Conservation (phyloP, 2,113 vertebrate species). For the Callipepla squamata region DNA sequence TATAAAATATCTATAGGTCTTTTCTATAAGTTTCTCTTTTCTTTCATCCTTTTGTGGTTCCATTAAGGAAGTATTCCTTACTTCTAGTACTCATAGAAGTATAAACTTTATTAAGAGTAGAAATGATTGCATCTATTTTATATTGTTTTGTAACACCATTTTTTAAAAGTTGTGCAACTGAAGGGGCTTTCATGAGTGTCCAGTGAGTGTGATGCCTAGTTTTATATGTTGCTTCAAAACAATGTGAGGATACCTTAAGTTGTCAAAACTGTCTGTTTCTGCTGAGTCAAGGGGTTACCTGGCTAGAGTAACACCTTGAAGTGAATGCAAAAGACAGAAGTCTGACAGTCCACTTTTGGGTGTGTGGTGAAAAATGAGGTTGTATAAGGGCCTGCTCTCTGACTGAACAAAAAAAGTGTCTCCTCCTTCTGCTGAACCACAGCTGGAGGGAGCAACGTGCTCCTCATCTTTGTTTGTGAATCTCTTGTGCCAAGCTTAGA, state of each 20-base stretch:
- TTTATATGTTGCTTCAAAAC: not conserved
- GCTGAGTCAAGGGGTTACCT: not conserved
- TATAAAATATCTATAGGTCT: not conserved
- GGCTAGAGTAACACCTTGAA: not conserved
- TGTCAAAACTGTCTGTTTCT: not conserved
- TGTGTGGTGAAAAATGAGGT: not conserved
- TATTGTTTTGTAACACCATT: not conserved
- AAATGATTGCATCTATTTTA: not conserved
- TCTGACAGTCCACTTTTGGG: not conserved
- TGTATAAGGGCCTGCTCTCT: not conserved
- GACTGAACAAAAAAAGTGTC: not conserved
- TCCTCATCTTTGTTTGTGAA: not conserved
- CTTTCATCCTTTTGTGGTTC: not conserved
- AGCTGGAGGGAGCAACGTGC: not conserved
- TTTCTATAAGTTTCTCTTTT: not conserved
- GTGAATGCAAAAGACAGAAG: not conserved
- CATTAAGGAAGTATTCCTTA: not conserved
- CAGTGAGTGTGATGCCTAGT: not conserved
- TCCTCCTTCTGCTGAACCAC: fast-evolving
- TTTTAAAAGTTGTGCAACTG: not conserved
- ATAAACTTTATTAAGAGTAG: not conserved
- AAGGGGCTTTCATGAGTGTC: not conserved
- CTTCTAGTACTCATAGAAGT: not conserved
- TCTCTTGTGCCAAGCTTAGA: not conserved
- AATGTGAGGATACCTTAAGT: not conserved